Base-by-base conservation (phyloP, 1,140 invertebrate species). In the Bombus sylvicola region DNA sequence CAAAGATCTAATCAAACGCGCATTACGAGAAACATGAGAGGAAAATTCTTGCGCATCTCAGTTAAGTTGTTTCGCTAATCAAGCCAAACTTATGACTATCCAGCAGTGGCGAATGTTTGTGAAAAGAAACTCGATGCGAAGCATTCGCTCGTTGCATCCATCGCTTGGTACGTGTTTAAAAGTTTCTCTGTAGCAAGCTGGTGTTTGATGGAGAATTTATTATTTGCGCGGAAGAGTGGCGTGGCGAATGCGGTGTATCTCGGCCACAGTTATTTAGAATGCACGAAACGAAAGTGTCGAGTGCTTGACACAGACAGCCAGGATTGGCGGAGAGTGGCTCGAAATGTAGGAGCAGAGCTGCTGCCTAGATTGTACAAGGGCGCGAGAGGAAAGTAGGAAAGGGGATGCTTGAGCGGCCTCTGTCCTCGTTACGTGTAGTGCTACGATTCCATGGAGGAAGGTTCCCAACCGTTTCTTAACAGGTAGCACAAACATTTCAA, bases 351-450 rank as follows among this genome's bases (percentile, higher is more conserved):
- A 80, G 41, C 41, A 57, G 31, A 47, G 75, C 34, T 28, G 78
- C 59, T 68, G 69, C 31, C 83, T 76, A 64, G 71, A 85, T 85
- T 80, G 53, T 47, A 81, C 62, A 69, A 83, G 84, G 87, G 76
- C 43, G 59, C 34, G 72, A 72, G 74, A 66, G 47, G 77, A 66
- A 75, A 79, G 72, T 66, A 57, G 68, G 82, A 84, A 85, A 74
- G 77, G 87, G 71, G 79, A 66, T 71, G 83, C 81, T 85, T 76
- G 62, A 85, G 80, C 79, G 83, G 80, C 39, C 83, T 77, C 85
- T 86, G 89, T 82, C 88, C 89, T 90, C 89, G 89, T 90, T 90
- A 90, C 57, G 86, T 89, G 80, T 88, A 89, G 86, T 83, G 83
- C 53, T 71, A 66, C 83, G 80, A 80, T 80, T 73, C 79, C 81